A percentile compares a stretch with the other conserved stretches of the same genome.
Conservation (phyloP, 2,888 invertebrate genomes). For the Latrodectus elegans region DNA sequence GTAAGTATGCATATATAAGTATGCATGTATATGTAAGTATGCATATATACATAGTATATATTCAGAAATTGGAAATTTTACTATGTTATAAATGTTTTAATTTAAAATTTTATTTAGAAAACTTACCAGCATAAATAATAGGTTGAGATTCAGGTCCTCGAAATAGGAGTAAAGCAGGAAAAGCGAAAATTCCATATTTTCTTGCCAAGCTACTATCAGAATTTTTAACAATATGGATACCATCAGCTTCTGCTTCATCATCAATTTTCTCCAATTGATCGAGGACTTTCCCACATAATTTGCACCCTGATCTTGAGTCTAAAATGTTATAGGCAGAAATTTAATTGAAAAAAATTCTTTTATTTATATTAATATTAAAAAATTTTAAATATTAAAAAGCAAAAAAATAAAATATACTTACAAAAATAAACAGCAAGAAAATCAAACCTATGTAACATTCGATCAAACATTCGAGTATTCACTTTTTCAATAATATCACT, state of each 20-base stretch:
- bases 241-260: constrained; percentile 90
- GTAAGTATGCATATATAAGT: too few species aligned
- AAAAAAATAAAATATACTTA: constrained; percentile 77
- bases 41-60: too few species aligned
- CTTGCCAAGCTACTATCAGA: constrained; percentile 91
- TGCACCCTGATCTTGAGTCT: constrained; percentile 38
- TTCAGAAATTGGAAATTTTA: too few species aligned
- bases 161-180: constrained; percentile 93
- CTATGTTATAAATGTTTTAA: too few species aligned
- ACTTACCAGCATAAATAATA: constrained; percentile 89
- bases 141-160: constrained; percentile 87
- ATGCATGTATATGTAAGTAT: too few species aligned
- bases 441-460: constrained; percentile 90
- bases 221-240: constrained; percentile 93
- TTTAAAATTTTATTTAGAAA: too few species aligned
- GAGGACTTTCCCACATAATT: constrained; percentile 85
- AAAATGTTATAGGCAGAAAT: too few species aligned
- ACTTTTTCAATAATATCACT: constrained; percentile 91
- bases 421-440: constrained; percentile 95
- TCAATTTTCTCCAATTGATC: constrained; percentile 91
- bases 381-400: too few species aligned
- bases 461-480: constrained; percentile 93
- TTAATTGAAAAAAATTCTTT: too few species aligned
- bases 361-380: too few species aligned
- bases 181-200: constrained; percentile 89